phyloP scores from a whole-genome alignment of 1,140 invertebrate genomes.

The Meloidogyne hapla region DNA sequence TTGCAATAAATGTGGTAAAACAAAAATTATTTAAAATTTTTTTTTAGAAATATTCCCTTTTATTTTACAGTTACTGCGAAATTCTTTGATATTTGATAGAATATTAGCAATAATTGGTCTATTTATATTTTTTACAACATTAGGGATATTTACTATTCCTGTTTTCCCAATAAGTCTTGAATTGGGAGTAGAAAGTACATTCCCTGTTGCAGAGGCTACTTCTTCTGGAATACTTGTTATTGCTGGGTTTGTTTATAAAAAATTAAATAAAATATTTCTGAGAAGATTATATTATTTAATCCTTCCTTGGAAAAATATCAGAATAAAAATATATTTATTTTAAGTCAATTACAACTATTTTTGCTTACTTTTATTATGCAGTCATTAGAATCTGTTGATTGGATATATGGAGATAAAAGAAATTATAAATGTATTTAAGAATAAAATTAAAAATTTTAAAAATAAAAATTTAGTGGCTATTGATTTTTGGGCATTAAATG shows the following conservation, averaged over 20 bases:
- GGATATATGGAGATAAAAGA: conserved; percentile 34
- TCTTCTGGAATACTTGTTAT: conserved; percentile 52
- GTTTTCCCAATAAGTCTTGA: conserved; percentile 52
- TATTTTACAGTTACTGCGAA: conserved; percentile 49
- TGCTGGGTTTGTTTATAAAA: conserved; percentile 38
- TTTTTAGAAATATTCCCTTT: too few relatives aligned
- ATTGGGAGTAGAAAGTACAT: conserved; percentile 53
- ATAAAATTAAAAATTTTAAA: background rate
- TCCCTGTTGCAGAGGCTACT: conserved; percentile 52
- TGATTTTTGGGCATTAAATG: conserved; percentile 48
- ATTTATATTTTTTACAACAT: conserved; percentile 33
- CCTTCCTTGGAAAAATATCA: background rate
- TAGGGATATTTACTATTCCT: conserved; percentile 53
- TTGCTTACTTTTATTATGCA: conserved; percentile 48
- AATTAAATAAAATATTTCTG: background rate
- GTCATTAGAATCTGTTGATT: conserved; percentile 37
- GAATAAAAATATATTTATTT: too few relatives aligned
- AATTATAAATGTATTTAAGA: conserved; percentile 43
- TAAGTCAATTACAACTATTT: conserved; percentile 47
- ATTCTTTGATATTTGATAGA: background rate
- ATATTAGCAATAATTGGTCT: conserved; percentile 32
- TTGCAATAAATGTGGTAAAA: conserved; percentile 39
- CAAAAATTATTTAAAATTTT: background rate
- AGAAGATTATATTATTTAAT: too few relatives aligned
- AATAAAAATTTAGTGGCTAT: conserved; percentile 35